Evolutionary conservation across 1,140 invertebrate genomes (phyloP), one percentile per base, ranked within the genome.

Genomic region (Phymorhynchus buccinoides): DNA sequence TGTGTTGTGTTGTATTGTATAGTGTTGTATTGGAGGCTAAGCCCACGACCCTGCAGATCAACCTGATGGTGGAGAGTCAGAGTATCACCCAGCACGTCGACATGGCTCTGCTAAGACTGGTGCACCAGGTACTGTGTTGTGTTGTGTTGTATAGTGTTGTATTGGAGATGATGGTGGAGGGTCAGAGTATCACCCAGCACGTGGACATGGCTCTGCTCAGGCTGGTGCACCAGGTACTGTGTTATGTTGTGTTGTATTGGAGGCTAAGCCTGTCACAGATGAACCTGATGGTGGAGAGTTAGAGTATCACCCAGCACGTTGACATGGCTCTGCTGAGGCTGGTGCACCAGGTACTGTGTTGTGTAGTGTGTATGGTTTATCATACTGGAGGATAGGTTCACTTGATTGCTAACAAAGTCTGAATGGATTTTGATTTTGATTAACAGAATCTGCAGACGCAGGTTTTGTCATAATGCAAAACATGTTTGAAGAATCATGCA

Each of bases 141-240:
- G 9, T n/a, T n/a, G n/a, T n/a, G n/a, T 93, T 12, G n/a, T n/a
- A n/a, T n/a, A n/a, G n/a, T n/a, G n/a, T n/a, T n/a, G n/a, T n/a
- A n/a, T n/a, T n/a, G n/a, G n/a, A n/a, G n/a, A n/a, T n/a, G n/a
- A n/a, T n/a, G 71, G 89, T 92, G 1, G 91, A 92, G 78, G 88
- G 89, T 87, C 85, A 91, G 22, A 86, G 90, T 22, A 89, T 94
- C 35, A 91, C 90, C 16, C 93, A 94, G 52, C 92, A 96, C 95
- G 96, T 98, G 9, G 99, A 99, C 91, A 99, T 99, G 97, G 97
- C 98, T 0, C 93, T 99, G 62, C 93, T 99, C 37, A 94, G 98
- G 84, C 94, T 99, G 35, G 94, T 99, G 62, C 97, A 99, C 94
- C 98, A 99, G 94, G 86, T 87, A 56, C n/a, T n/a, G n/a, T n/a